A percentile compares a stretch with the other conserved stretches of the same genome.
Evolutionary conservation across 2,888 invertebrate genomes (phyloP).

Genomic region (Oscheius onirici): DNA sequence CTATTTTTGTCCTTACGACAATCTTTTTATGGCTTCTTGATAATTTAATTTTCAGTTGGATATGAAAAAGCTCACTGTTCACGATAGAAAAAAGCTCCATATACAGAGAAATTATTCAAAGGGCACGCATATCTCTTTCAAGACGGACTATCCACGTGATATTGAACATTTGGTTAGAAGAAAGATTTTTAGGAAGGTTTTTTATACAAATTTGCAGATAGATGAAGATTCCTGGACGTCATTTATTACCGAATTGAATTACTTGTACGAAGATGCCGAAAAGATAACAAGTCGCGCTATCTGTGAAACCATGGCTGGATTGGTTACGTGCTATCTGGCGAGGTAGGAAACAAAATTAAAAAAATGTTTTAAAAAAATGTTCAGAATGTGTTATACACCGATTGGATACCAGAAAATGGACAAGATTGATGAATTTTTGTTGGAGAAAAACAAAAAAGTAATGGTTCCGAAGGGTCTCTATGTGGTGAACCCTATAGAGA

Average conservation of each 20-base stretch:
- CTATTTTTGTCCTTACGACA: too few relatives aligned
- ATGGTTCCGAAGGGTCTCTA: conserved; percentile 15
- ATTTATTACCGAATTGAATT: conserved; percentile 9
- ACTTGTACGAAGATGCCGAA: conserved; percentile 20
- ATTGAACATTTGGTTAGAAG: conserved; percentile 12
- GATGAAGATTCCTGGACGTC: conserved; percentile 8
- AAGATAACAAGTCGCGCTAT: conserved; percentile 16
- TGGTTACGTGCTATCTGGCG: conserved; percentile 5
- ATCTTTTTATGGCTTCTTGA: not conserved
- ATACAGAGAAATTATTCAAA: conserved; percentile 25
- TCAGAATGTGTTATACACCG: conserved; percentile 13
- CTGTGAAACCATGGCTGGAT: conserved; percentile 8
- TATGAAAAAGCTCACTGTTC: conserved; percentile 1
- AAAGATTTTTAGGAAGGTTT: not conserved
- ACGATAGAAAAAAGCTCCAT: conserved; percentile 19
- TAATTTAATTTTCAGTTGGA: not conserved
- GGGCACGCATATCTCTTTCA: conserved; percentile 10
- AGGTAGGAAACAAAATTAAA: not conserved
- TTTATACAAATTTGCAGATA: conserved; percentile 1
- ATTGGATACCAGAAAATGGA: conserved; percentile 10
- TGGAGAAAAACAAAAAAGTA: conserved; percentile 13
- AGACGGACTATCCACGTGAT: conserved; percentile 11
- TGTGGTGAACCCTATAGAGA: conserved; percentile 16
- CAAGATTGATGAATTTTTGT: conserved; percentile 13
- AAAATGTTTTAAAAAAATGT: not conserved